Evolutionary conservation across 2,888 invertebrate species (phyloP).

Genomic region (Bibio marci): DNA sequence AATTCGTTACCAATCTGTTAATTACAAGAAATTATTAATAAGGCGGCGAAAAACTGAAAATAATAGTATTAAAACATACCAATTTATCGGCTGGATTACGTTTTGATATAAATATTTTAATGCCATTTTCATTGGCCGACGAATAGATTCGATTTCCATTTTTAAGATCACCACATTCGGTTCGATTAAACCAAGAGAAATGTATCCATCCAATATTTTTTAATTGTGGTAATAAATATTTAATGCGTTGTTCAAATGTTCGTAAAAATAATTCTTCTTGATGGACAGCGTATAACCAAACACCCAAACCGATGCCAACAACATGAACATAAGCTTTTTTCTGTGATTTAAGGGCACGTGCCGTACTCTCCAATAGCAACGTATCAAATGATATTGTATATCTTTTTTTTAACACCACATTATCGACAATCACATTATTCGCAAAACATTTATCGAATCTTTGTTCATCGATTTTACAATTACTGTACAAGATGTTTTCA

Average conservation of each 20-base stretch:
- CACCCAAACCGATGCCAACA: constrained; percentile 47
- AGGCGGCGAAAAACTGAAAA: not conserved
- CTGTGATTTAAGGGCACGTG: constrained; percentile 31
- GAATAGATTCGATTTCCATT: constrained; percentile 21
- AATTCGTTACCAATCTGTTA: constrained; percentile 19
- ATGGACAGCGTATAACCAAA: constrained; percentile 42
- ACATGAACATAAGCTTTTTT: constrained; percentile 44
- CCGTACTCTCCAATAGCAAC: constrained; percentile 41
- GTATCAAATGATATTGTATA: constrained; percentile 40
- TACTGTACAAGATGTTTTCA: constrained; percentile 6
- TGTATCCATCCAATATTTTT: constrained; percentile 42
- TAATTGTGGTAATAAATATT: constrained; percentile 31
- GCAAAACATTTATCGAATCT: not conserved
- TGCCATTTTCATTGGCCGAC: constrained; percentile 26
- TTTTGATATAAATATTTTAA: constrained; percentile 33
- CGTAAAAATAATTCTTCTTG: constrained; percentile 45
- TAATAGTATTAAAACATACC: constrained; percentile 8
- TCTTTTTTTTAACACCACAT: constrained; percentile 26
- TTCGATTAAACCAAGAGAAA: constrained; percentile 42
- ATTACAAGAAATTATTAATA: not conserved
- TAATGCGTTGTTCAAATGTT: constrained; percentile 42
- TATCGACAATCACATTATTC: constrained; percentile 20
- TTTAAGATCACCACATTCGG: constrained; percentile 30
- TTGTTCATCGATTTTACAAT: constrained; percentile 4
- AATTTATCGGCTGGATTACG: constrained; percentile 38